phyloP scores from a whole-genome alignment of 2,113 vertebrate species.

The Tychaedon coryphoeus region DNA sequence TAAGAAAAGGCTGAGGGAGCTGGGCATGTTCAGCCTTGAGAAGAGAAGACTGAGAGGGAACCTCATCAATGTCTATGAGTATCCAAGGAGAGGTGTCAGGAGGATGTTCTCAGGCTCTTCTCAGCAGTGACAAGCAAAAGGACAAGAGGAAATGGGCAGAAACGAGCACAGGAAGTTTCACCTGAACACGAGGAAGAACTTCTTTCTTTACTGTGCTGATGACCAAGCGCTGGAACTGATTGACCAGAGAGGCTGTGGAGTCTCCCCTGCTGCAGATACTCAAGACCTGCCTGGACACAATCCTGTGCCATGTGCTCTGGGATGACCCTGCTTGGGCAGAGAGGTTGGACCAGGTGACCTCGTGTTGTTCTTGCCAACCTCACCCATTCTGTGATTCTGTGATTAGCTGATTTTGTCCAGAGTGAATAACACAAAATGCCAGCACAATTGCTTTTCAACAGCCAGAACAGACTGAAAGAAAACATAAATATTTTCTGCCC shows the following conservation, averaged over 20 bases:
- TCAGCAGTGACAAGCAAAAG: neutral
- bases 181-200: neutral
- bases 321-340: neutral
- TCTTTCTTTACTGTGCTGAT: neutral
- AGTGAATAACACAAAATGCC: neutral
- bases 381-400: neutral
- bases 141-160: neutral
- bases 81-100: neutral
- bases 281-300: neutral
- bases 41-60: too few species aligned
- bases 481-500: neutral
- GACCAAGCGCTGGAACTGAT: neutral
- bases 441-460: neutral
- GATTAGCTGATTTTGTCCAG: fast-evolving
- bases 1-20: neutral
- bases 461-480: neutral
- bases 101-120: neutral
- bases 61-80: too few species aligned
- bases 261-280: neutral
- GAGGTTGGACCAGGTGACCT: neutral
- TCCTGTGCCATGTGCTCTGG: neutral
- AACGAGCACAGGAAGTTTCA: neutral
- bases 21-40: neutral
- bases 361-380: neutral
- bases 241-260: neutral